Base-by-base conservation (phyloP, 2,113 vertebrate genomes). In the Entomyzon cyanotis region DNA sequence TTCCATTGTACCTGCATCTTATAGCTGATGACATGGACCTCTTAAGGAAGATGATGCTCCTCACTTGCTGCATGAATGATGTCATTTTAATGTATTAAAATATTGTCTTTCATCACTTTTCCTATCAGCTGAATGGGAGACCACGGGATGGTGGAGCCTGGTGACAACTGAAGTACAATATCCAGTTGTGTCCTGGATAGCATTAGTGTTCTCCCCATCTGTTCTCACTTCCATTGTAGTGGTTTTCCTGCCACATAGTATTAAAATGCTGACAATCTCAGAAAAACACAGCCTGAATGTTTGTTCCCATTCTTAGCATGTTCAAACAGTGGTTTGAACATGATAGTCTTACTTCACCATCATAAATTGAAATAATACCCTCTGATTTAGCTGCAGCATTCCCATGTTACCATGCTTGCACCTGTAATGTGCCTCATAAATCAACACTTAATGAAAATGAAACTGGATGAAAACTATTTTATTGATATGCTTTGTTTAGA, bases 221-320 rank as follows among this genome's bases (percentile, higher is more conserved):
- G 31, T 76, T 94, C 37, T 91, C 41, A 53, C 37, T 60, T 71
- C 35, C n/a, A 46, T n/a, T 93, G 73, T 33, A 79, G 81, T 2
- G 3, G 56, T 95, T 91, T 91, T 69, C 44, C 53, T 84, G 31
- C 46, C 44, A 30, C 37, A 22, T 41, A 79, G 53, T 58, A 79
- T 30, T 62, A 30, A 91, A 94, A 93, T 60, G 12, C 53, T 87
- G 81, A 79, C 55, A 65, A 47, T 79, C 53, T 76, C 60, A 84
- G 65, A 15, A 78, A 81, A 90, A 71, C 31, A 52, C 25, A 27
- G 62, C 33, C 49, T 89, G 41, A 89, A 69, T 84, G 53, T 95
- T 95, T 83, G n/a, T 39, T 75, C 53, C n/a, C 65, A 10, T 79
- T 80, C 69, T 96, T 94, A 91, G 55, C 74, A 47, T 69, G 58